Percentiles rank a stretch among this genome's conserved stretches.
Evolutionary conservation across 2,113 vertebrate genomes (phyloP).

Genomic region (Muscicapa adusta): DNA sequence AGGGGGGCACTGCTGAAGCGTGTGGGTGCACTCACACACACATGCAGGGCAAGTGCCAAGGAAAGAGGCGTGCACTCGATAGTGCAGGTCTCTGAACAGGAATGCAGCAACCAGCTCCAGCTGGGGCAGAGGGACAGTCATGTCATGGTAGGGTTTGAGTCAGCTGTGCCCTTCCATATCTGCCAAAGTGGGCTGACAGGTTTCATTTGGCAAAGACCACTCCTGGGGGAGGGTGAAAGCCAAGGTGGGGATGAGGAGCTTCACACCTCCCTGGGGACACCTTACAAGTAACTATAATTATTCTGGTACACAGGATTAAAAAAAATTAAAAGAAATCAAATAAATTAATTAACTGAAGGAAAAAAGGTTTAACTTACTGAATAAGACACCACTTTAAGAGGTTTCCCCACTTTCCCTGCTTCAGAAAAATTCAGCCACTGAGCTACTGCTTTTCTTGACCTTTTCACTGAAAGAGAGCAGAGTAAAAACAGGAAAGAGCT

Average conservation of each 20-base stretch:
- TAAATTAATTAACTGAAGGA: not conserved
- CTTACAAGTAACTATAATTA: not conserved
- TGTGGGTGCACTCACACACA: not conserved
- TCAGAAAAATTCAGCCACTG: conserved; percentile 36
- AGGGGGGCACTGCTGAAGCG: not conserved
- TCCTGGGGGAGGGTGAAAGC: not conserved
- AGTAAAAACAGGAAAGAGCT: conserved; percentile 52
- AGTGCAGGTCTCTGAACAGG: not conserved
- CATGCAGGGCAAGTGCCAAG: not conserved
- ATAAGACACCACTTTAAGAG: not conserved
- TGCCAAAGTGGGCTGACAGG: not conserved
- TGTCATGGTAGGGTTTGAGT: not conserved
- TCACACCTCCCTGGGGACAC: not conserved
- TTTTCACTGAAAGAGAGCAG: conserved; percentile 32
- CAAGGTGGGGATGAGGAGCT: not conserved
- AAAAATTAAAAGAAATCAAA: not conserved
- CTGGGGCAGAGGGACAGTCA: not conserved
- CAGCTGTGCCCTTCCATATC: not conserved
- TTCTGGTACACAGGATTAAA: not conserved
- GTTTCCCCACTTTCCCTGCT: not conserved
- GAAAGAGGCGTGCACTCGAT: fast-evolving
- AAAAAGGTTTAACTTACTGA: conserved; percentile 41
- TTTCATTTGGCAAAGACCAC: not conserved
- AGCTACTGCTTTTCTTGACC: conserved; percentile 59
- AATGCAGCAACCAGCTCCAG: not conserved